Base-by-base conservation (phyloP, 92 coral and sea anemone genomes). In the Scolanthus callimorphus region DNA sequence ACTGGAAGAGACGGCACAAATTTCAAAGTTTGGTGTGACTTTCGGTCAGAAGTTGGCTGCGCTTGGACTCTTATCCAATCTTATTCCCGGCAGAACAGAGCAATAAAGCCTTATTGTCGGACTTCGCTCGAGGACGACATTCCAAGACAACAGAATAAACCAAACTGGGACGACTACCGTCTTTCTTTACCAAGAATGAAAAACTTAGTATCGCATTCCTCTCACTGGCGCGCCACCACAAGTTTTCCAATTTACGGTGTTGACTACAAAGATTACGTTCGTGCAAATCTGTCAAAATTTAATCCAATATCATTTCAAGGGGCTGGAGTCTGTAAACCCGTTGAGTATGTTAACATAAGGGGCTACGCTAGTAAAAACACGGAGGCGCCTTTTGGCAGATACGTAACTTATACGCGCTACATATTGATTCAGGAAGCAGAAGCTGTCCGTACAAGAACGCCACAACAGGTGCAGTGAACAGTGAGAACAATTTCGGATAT, bases 221-320 rank as follows among this genome's bases (percentile, higher is more conserved):
- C 52, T 11, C 52, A 46, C 23, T 46, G 52, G 52, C 12, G 52
- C 12, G 22, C 22, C 52, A 46, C 52, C 19, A 46, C 52, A 46
- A 21, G 17, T 4, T 46, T 46, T 19, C 52, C 52, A 20, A 46
- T 9, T 4, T 9, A 9, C 23, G 52, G 52, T 9, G 52, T 46
- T 20, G 52, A 46, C 52, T 46, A 46, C 22, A 9, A 21, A 4
- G 52, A 46, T 20, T 46, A 46, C 52, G 23, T 46, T 4, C 11
- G 52, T 4, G 52, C 52, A 46, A 46, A 46, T 9, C 17, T 46
- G 4, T 46, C 52, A 4, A 9, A 4, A 4, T 46, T 46, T 20
- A 19, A 46, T 20, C 4, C 17, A 9, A 46, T 46, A 21, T 9
- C 52, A 6, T 46, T 46, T 46, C 4, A 10, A 4, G 17, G 17